Base-by-base conservation (phyloP, 2,888 invertebrate species). In the Xestia rhomboidea region DNA sequence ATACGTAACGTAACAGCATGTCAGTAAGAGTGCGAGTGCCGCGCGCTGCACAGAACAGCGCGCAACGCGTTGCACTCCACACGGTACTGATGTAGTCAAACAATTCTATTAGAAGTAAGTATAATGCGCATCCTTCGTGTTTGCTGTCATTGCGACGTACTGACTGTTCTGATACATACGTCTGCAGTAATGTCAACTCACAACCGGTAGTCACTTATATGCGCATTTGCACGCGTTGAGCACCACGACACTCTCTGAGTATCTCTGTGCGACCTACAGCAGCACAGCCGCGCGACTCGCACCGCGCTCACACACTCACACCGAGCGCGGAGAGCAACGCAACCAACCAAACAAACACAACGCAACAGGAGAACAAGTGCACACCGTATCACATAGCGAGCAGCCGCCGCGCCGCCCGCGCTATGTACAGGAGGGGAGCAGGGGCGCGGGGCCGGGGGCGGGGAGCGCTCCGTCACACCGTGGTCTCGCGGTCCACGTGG, bases 401-500 rank as follows among this genome's bases (percentile, higher is more conserved):
- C 38, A 66, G 71, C 64, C 76, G 74, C 86, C 77, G 79, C 86
- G 72, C 77, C 86, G 69, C 79, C 75, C 82, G 84, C 79, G 57
- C 79, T 78, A 78, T 68, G 76, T 68, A 68, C 83, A 69, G 63
- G 71, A 68, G 80, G 67, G 84, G 64, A 60, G 81, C 76, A 60
- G 80, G 73, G 63, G 75, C 71, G 73, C 74, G 92, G 73, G 69
- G 66, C 30, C 1, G 34, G 27, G 63, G 54, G 70, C 68, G 68
- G 71, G 71, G 69, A 79, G 94, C 95, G 94, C 94, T 93, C 94
- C 95, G 97, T 98, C 98, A 98, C 97, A 99, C 99, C 92, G 99
- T 99, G 94, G 99, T 99, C 97, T 99, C 99, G 95, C 98, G 98
- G 97, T 99, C 99, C 97, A 99, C 98, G 96, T 98, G 98, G 94